These are phyloP conservation scores for Brachypteracias leptosomus DNA, from an alignment of 2,113 vertebrate genomes.

Conservation along the genomic window DNA sequence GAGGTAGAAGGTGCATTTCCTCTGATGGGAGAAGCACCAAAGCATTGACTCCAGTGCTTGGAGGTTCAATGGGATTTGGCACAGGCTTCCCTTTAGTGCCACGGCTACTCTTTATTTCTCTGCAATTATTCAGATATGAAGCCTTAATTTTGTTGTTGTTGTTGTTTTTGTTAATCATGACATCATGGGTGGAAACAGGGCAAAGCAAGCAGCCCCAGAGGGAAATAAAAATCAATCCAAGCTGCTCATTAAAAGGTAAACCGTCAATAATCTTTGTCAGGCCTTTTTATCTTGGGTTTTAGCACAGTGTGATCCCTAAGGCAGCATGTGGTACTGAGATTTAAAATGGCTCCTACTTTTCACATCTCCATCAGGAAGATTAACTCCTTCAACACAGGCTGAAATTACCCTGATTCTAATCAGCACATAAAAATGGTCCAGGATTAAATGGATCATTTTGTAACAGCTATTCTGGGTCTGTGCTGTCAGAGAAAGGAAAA, in stretches of 20 bases:
- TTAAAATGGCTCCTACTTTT: slow-evolving; percentile 69
- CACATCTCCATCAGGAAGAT: slow-evolving; percentile 67
- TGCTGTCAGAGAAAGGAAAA: background rate
- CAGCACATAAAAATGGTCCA: background rate
- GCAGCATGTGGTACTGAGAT: slow-evolving; percentile 73
- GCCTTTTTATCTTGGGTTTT: slow-evolving; percentile 82
- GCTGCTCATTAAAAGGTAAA: slow-evolving; percentile 85
- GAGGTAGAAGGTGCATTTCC: background rate
- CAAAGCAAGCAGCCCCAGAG: slow-evolving; percentile 72
- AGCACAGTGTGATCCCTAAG: slow-evolving; percentile 78
- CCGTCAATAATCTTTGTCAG: slow-evolving; percentile 84
- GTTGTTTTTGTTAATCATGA: slow-evolving; percentile 69
- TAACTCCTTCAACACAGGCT: slow-evolving; percentile 71
- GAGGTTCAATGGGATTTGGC: background rate
- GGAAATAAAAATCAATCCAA: slow-evolving; percentile 80
- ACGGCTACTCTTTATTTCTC: slow-evolving; percentile 30
- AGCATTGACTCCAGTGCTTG: background rate
- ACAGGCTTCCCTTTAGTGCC: background rate
- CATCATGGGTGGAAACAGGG: slow-evolving; percentile 70
- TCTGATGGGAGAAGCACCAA: background rate
- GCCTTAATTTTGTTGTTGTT: slow-evolving; percentile 57
- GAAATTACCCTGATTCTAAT: slow-evolving; percentile 50
- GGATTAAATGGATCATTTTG: slow-evolving; percentile 29
- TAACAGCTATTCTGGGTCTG: background rate
- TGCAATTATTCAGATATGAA: slow-evolving; percentile 62